Percentiles rank a stretch among this genome's conserved stretches.
Conservation (phyloP, 2,113 vertebrate species). For the Antechinus stuartii region DNA sequence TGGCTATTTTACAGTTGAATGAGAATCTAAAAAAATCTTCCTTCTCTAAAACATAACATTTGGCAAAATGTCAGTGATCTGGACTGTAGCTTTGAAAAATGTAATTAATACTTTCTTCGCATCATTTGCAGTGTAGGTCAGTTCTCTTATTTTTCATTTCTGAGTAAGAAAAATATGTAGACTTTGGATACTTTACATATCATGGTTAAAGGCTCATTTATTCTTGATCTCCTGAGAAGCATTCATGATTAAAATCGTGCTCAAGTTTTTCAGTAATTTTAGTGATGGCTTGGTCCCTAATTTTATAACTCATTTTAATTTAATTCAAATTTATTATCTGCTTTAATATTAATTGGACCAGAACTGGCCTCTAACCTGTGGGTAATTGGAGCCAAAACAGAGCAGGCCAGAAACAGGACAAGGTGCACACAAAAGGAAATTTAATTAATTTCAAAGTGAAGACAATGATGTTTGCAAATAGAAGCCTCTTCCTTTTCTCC, state of each 20-base stretch:
- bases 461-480: too few species aligned
- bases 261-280: background rate
- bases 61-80: background rate
- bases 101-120: constrained; percentile 15
- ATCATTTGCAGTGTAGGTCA: constrained; percentile 33
- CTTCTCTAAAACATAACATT: constrained; percentile 16
- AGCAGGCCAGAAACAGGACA: too few species aligned
- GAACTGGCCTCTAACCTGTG: too few species aligned
- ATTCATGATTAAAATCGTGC: constrained; percentile 1
- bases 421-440: too few species aligned
- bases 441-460: too few species aligned
- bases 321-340: background rate
- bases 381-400: too few species aligned
- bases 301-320: background rate
- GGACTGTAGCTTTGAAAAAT: background rate
- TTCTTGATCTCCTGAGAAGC: constrained; percentile 28
- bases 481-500: too few species aligned
- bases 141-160: background rate
- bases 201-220: background rate
- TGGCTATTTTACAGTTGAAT: constrained; percentile 9
- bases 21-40: constrained; percentile 11
- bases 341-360: too few species aligned
- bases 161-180: background rate
- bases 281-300: background rate
- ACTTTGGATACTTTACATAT: background rate